These are phyloP conservation scores for Meloidogyne chitwoodi DNA, from an alignment of 1,140 invertebrate species.

Conservation along the genomic window DNA sequence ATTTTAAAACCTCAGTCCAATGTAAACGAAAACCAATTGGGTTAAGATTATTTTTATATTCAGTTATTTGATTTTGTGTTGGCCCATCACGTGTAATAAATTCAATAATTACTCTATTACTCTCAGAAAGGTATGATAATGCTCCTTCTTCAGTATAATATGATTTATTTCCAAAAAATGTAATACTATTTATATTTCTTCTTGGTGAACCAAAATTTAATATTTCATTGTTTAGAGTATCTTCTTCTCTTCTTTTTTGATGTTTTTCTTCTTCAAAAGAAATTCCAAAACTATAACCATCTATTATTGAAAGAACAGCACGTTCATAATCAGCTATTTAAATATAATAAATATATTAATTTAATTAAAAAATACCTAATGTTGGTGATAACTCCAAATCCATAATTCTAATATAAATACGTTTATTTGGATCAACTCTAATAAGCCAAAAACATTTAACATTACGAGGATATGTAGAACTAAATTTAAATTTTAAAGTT, in stretches of 20 bases:
- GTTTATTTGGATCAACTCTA: slow-evolving; percentile 27
- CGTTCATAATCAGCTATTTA: slow-evolving; percentile 3
- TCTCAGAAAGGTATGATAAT: slow-evolving; percentile 44
- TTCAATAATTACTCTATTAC: slow-evolving; percentile 42
- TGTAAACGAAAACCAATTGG: slow-evolving; percentile 44
- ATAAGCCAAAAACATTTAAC: slow-evolving; percentile 43
- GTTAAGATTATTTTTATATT: slow-evolving; percentile 2
- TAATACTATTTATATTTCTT: slow-evolving; percentile 15
- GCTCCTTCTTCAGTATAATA: slow-evolving; percentile 48
- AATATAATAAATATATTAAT: too few species aligned
- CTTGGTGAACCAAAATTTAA: background rate
- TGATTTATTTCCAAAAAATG: slow-evolving; percentile 33
- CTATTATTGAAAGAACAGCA: background rate
- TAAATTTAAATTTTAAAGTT: slow-evolving; percentile 25
- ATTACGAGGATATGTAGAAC: slow-evolving; percentile 39
- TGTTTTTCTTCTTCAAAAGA: background rate
- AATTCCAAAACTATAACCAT: background rate
- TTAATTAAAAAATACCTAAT: slow-evolving; percentile 24
- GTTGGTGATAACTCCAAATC: slow-evolving; percentile 40
- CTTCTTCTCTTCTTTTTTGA: background rate
- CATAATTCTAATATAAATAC: slow-evolving; percentile 40
- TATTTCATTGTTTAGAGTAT: background rate
- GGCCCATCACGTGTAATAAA: slow-evolving; percentile 45
- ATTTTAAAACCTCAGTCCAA: slow-evolving; percentile 45
- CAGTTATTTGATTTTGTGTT: slow-evolving; percentile 30